Evolutionary conservation across 37 sponge, comb jelly and placozoan genomes (phyloP), one percentile per base, ranked within the genome.

Genomic region (Mnemiopsis leidyi): DNA sequence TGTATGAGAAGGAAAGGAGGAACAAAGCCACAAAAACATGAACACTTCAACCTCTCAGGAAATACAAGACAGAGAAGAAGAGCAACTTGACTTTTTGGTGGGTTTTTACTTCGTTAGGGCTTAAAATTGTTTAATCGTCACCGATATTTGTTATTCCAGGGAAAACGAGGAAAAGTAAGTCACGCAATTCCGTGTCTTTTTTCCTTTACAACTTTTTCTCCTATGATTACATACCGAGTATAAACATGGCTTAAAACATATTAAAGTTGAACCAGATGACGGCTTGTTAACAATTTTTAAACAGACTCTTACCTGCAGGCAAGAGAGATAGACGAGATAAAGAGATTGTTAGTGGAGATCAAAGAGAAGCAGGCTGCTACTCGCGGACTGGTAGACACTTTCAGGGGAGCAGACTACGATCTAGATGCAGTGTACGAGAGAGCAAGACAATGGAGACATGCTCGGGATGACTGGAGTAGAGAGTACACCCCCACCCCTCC

Each of bases 401-500:
- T 36, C 90, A 38, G 26, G 23, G 32, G 90, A 36, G 90, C 61
- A 36, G 90, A 85, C n/a, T 85, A 39, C 48, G 61, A 85, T 29
- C 26, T 85, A 16, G 25, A 28, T 1, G 36, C 90, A 28, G 90
- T 85, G 2, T 85, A 40, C 61, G 90, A 85, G 90, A 36, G 90
- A 85, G 40, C 90, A 7, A 85, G 35, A 28, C 40, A 85, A 33
- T 85, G 90, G 90, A 79, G 82, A 79, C 25, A 40, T 23, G 35
- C 39, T 38, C 0, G 48, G 0, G 25, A 39, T 39, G 90, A 85
- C 39, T 20, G 26, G 90, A 39, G 61, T n/a, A n/a, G 28, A 39
- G 90, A 85, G n/a, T 39, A 40, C 90, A 85, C 35, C 40, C 90
- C 90, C 16, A 28, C 90, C 16, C 36, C 90, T 0, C 90, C 90